These are phyloP conservation scores for Epinephelus fuscoguttatus DNA, from an alignment of 2,113 vertebrate species.

Conservation along the genomic window DNA sequence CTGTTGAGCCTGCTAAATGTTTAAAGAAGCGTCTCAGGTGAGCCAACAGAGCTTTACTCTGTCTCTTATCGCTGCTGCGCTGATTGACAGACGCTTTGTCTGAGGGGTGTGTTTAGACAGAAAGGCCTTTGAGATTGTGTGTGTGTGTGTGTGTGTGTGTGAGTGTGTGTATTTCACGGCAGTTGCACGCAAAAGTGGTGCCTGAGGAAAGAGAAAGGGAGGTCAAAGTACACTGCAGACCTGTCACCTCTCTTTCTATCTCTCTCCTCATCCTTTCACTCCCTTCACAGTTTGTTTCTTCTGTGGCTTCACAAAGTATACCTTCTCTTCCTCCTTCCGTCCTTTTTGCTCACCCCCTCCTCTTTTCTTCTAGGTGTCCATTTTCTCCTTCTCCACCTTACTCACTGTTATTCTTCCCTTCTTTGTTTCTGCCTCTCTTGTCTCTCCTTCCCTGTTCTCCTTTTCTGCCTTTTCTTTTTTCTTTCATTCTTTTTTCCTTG, in stretches of 20 bases:
- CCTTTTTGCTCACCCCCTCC: background rate
- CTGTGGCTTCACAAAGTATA: slow-evolving; percentile 19
- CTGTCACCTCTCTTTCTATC: slow-evolving; percentile 41
- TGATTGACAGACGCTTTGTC: slow-evolving; percentile 67
- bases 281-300: slow-evolving; percentile 31
- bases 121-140: slow-evolving; percentile 28
- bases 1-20: background rate
- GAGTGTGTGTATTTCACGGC: slow-evolving; percentile 14
- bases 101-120: slow-evolving; percentile 33
- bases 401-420: background rate
- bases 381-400: background rate
- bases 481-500: background rate
- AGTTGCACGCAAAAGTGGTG: slow-evolving; percentile 1
- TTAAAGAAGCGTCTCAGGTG: slow-evolving; percentile 26
- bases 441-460: background rate
- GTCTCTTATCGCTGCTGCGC: slow-evolving; percentile 12
- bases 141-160: slow-evolving; percentile 28
- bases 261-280: slow-evolving; percentile 41
- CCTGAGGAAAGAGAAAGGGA: slow-evolving; percentile 26
- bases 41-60: background rate
- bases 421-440: background rate
- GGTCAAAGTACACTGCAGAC: slow-evolving; percentile 47
- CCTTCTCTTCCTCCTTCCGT: slow-evolving; percentile 5
- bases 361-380: background rate
- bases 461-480: background rate